Evolutionary conservation across 2,113 vertebrate species (phyloP).

Genomic region (Panthera tigris): DNA sequence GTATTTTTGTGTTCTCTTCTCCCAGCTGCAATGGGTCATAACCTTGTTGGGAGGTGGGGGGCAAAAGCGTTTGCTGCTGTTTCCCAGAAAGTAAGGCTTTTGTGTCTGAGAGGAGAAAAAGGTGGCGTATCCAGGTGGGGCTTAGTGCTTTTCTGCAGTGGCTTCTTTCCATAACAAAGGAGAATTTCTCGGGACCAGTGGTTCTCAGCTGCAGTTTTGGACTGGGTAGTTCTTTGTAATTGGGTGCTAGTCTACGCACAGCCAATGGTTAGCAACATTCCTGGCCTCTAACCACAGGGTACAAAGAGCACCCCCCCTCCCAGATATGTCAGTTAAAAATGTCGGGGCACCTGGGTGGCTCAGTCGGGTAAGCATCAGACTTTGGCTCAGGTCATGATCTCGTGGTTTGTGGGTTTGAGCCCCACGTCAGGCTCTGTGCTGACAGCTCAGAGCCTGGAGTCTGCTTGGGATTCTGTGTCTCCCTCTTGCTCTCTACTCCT

Average conservation of each 20-base stretch:
- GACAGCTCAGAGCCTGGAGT: too few relatives aligned
- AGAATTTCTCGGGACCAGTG: not conserved
- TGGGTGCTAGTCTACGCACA: not conserved
- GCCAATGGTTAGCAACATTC: not conserved
- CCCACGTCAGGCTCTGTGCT: too few relatives aligned
- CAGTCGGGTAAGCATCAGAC: too few relatives aligned
- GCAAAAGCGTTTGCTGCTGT: not conserved
- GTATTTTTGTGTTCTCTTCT: not conserved
- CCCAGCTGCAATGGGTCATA: not conserved
- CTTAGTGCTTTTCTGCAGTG: not conserved
- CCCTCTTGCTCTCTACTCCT: too few relatives aligned
- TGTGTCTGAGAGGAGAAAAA: not conserved
- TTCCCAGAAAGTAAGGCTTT: not conserved
- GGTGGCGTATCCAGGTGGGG: not conserved
- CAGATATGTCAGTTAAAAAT: not conserved
- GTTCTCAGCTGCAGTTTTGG: not conserved
- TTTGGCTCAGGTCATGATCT: too few relatives aligned
- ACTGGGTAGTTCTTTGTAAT: not conserved
- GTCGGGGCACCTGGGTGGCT: too few relatives aligned
- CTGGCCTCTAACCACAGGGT: not conserved
- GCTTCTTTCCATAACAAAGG: not conserved
- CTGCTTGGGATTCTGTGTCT: too few relatives aligned
- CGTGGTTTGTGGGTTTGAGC: too few relatives aligned
- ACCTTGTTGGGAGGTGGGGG: not conserved
- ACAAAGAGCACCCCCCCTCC: not conserved